Conservation (phyloP, 2,113 vertebrate genomes). For the Hydrochoerus hydrochaeris region DNA sequence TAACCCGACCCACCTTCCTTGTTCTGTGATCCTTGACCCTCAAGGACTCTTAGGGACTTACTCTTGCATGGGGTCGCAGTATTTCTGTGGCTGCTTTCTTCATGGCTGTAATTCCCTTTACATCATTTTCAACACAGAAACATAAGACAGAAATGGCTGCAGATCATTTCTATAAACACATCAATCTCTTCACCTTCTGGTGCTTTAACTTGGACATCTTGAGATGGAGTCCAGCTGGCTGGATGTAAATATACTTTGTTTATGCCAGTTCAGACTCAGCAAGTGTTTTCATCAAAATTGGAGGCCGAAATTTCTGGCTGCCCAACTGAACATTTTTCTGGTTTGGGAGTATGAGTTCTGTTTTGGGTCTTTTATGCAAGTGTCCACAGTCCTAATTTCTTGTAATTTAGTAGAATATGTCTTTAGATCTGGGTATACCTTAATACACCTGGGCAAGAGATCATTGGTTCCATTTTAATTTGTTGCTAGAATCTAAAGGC, state of each 20-base stretch:
- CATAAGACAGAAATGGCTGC: slow-evolving; percentile 51
- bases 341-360: neutral
- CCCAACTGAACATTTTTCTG: slow-evolving; percentile 50
- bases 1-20: neutral
- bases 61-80: neutral
- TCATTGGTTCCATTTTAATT: slow-evolving; percentile 11
- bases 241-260: slow-evolving; percentile 59
- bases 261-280: slow-evolving; percentile 43
- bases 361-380: neutral
- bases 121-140: slow-evolving; percentile 20
- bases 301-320: slow-evolving; percentile 55
- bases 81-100: slow-evolving; percentile 29
- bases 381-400: neutral
- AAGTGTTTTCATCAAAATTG: slow-evolving; percentile 69
- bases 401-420: slow-evolving; percentile 26
- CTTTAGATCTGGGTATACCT: neutral
- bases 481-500: slow-evolving; percentile 30
- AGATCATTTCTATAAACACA: slow-evolving; percentile 71
- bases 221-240: slow-evolving; percentile 73
- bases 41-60: neutral
- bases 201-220: slow-evolving; percentile 58
- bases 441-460: slow-evolving; percentile 5
- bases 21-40: neutral
- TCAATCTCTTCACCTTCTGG: slow-evolving; percentile 74
- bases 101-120: neutral